Conservation (phyloP, 1,140 invertebrate genomes). For the Cotesia typhae region DNA sequence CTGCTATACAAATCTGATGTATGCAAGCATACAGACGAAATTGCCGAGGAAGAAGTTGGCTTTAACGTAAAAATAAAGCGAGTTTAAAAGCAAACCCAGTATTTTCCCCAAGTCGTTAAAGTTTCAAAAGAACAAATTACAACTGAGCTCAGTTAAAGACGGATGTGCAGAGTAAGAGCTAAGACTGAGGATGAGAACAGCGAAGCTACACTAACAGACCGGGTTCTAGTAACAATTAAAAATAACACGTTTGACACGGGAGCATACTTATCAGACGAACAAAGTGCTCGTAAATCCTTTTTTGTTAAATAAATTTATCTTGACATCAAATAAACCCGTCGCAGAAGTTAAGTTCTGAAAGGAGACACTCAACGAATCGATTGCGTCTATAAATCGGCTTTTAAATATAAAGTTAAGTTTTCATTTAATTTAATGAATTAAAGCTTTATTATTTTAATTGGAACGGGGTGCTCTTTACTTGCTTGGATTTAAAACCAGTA, state of each 20-base stretch:
- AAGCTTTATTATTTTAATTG: no score
- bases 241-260: slow-evolving; percentile 10
- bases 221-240: slow-evolving; percentile 11
- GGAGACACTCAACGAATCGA: no score
- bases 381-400: no score
- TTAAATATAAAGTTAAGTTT: no score
- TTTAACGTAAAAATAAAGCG: no score
- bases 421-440: no score
- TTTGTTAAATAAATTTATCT: not conserved
- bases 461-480: no score
- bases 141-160: not conserved
- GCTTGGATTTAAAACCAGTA: no score
- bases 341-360: no score
- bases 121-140: slow-evolving; percentile 17
- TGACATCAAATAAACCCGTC: not conserved
- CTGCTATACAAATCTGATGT: no score
- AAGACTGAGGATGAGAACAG: no score
- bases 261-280: not conserved
- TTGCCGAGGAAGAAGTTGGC: not conserved
- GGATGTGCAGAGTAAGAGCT: not conserved
- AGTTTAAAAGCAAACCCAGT: not conserved
- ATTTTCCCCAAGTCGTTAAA: slow-evolving; percentile 15
- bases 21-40: not conserved
- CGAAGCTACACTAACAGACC: not conserved
- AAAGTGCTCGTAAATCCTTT: not conserved